phyloP scores from a whole-genome alignment of 92 coral and sea anemone genomes.

The Paragorgia papillata region DNA sequence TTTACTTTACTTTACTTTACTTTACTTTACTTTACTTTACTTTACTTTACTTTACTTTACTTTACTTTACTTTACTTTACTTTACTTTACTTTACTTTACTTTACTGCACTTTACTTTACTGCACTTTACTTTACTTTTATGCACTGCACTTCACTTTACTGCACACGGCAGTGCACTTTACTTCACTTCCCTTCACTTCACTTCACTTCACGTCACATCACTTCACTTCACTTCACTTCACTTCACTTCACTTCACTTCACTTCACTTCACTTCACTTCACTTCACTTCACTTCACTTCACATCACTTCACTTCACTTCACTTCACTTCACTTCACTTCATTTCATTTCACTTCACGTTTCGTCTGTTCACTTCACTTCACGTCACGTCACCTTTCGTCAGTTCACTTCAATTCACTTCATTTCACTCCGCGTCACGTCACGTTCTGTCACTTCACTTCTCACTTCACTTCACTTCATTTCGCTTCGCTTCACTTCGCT shows the following conservation, averaged over 20 bases:
- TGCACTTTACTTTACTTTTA: neutral
- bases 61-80: neutral
- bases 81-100: too few species aligned
- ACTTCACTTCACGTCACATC: neutral
- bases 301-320: neutral
- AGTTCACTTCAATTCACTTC: neutral
- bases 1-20: too few species aligned
- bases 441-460: neutral
- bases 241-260: neutral
- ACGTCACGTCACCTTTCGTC: neutral
- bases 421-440: neutral
- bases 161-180: neutral
- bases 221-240: neutral
- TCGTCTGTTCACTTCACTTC: neutral
- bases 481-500: neutral
- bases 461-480: neutral
- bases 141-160: neutral
- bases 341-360: neutral
- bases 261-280: neutral
- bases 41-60: neutral
- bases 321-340: constrained; percentile 15
- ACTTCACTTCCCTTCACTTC: neutral
- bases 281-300: neutral
- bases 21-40: neutral
- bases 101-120: neutral